phyloP scores from a whole-genome alignment of 2,888 invertebrate species.

The Chymomyza procnemis region DNA sequence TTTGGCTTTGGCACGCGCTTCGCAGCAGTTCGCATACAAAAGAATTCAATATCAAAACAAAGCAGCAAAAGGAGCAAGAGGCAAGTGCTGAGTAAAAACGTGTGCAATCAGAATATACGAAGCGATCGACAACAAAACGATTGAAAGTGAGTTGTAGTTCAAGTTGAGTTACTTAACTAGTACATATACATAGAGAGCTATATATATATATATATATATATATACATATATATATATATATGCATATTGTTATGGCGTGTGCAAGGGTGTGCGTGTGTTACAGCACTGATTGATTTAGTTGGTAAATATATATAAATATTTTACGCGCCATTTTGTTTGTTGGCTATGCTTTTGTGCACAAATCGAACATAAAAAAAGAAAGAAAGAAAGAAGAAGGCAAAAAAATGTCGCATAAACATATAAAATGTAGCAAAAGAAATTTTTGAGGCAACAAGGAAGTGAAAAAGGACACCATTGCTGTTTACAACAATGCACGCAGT shows the following conservation, averaged over 20 bases:
- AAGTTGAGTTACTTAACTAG: background rate
- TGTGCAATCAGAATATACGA: background rate
- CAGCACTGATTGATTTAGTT: no score
- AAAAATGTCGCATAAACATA: background rate
- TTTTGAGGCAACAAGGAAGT: background rate
- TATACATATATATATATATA: background rate
- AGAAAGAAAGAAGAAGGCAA: background rate
- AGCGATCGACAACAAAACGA: background rate
- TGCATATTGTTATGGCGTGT: background rate
- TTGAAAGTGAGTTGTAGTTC: background rate
- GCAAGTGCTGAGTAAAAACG: background rate
- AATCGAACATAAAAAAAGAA: no score
- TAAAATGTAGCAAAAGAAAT: background rate
- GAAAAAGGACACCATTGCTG: background rate
- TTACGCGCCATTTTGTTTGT: background rate
- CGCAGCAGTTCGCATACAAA: constrained; percentile 7
- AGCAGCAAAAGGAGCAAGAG: background rate
- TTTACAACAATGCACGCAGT: background rate
- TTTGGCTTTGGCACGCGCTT: constrained; percentile 15
- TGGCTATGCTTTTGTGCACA: background rate
- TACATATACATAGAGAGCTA: background rate
- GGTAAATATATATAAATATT: background rate
- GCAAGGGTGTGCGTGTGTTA: no score
- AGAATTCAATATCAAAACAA: background rate
- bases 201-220: background rate